Evolutionary conservation across 2,888 invertebrate species (phyloP).

Genomic region (Lycia hirtaria): DNA sequence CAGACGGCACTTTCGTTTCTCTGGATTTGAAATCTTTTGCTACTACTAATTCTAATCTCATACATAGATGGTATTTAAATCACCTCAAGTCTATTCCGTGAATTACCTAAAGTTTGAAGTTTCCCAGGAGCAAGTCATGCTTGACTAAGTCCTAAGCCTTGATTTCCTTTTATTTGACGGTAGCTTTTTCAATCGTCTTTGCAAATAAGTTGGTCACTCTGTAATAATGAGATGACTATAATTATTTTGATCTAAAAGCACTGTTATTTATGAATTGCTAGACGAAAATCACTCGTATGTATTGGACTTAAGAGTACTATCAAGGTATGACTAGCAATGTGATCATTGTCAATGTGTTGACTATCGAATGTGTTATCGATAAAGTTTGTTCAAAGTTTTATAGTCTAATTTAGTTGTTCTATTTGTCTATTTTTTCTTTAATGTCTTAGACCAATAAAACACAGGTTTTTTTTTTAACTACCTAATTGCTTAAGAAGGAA

Average conservation of each 20-base stretch:
- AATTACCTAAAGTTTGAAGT: too few relatives aligned
- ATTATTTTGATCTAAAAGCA: background rate
- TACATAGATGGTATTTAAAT: too few relatives aligned
- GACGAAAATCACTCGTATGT: background rate
- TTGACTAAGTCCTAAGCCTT: too few relatives aligned
- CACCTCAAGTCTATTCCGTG: too few relatives aligned
- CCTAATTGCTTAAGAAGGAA: too few relatives aligned
- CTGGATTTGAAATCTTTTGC: too few relatives aligned
- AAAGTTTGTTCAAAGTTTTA: conserved; percentile 2
- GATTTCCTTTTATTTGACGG: background rate
- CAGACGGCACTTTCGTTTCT: too few relatives aligned
- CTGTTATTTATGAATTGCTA: background rate
- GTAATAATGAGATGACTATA: background rate
- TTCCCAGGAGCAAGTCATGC: too few relatives aligned
- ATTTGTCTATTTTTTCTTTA: conserved; percentile 6
- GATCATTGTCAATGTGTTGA: background rate
- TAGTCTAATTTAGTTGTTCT: background rate
- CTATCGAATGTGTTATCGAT: background rate
- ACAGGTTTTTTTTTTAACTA: background rate
- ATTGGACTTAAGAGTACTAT: background rate
- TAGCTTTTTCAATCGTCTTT: background rate
- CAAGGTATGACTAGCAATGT: background rate
- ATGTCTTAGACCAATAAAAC: background rate
- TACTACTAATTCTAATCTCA: too few relatives aligned
- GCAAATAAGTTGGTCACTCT: background rate